Evolutionary conservation across 2,113 vertebrate genomes (phyloP).

Genomic region (Brachyistius frenatus): DNA sequence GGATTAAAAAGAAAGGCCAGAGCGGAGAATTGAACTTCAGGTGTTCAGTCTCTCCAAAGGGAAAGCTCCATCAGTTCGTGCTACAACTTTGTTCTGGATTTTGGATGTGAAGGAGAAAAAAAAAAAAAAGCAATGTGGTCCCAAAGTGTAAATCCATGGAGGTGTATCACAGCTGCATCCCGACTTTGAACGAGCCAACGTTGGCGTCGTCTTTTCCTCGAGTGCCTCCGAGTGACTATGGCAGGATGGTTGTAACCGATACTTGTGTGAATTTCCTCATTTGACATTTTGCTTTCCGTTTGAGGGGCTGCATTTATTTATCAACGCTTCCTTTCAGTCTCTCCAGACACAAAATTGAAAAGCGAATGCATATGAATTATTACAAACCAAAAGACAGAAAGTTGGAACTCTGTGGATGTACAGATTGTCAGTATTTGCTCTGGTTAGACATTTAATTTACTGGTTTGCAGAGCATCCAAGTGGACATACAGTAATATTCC

Average conservation of each 20-base stretch:
- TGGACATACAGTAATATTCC: not conserved
- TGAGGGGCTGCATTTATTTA: slow-evolving; percentile 3
- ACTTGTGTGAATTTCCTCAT: not conserved
- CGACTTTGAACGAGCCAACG: not conserved
- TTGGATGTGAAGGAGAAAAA: slow-evolving; percentile 1
- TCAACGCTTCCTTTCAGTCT: slow-evolving; percentile 4
- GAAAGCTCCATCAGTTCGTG: slow-evolving; percentile 16
- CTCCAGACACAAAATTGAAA: slow-evolving; percentile 8
- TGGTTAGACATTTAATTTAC: slow-evolving; percentile 6
- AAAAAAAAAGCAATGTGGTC: slow-evolving; percentile 23
- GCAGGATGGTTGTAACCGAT: not conserved
- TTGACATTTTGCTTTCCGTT: slow-evolving; percentile 21
- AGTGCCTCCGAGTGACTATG: slow-evolving; percentile 21
- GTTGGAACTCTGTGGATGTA: slow-evolving; percentile 1
- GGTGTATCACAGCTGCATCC: not conserved
- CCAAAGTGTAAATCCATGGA: slow-evolving; percentile 33
- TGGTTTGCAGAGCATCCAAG: slow-evolving; percentile 1
- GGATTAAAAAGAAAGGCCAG: slow-evolving; percentile 22
- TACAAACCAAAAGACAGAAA: slow-evolving; percentile 2
- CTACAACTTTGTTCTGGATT: slow-evolving; percentile 29
- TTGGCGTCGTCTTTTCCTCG: not conserved
- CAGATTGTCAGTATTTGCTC: slow-evolving; percentile 32
- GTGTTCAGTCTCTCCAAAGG: slow-evolving; percentile 5
- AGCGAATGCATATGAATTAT: slow-evolving; percentile 2
- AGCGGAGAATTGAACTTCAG: slow-evolving; percentile 5